These are phyloP conservation scores for Camptogramma bilineatum DNA, from an alignment of 2,888 invertebrate genomes.

Conservation along the genomic window DNA sequence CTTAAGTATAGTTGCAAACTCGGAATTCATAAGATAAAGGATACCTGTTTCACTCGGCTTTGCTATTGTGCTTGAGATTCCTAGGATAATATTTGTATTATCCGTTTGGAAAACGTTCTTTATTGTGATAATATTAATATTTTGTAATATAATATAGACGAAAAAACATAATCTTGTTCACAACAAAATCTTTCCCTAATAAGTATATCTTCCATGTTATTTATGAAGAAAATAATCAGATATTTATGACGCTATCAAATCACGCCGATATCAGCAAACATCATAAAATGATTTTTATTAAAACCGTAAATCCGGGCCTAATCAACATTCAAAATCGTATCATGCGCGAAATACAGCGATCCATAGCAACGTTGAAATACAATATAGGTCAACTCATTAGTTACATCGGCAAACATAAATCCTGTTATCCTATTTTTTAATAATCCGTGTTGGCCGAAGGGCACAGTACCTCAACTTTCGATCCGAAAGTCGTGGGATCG, in stretches of 20 bases:
- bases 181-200: background rate
- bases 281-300: slow-evolving; percentile 15
- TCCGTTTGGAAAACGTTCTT: background rate
- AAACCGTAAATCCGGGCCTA: slow-evolving; percentile 12
- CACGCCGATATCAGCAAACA: slow-evolving; percentile 2
- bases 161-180: background rate
- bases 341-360: slow-evolving; percentile 32
- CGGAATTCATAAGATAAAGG: slow-evolving; percentile 38
- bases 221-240: slow-evolving; percentile 9
- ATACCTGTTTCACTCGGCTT: slow-evolving; percentile 5
- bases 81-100: background rate
- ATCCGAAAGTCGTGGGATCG: too few species aligned
- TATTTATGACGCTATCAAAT: slow-evolving; percentile 2
- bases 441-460: too few species aligned
- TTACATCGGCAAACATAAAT: background rate
- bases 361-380: slow-evolving; percentile 18
- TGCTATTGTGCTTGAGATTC: background rate
- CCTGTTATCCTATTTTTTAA: background rate
- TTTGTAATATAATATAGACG: background rate
- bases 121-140: background rate
- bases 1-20: slow-evolving; percentile 34
- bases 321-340: slow-evolving; percentile 33
- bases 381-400: slow-evolving; percentile 16
- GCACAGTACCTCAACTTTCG: too few species aligned
- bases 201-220: slow-evolving; percentile 6